A percentile compares a stretch with the other conserved stretches of the same genome.
These are phyloP conservation scores for Catharus fuscescens DNA, from an alignment of 2,113 vertebrate genomes.

Conservation along the genomic window DNA sequence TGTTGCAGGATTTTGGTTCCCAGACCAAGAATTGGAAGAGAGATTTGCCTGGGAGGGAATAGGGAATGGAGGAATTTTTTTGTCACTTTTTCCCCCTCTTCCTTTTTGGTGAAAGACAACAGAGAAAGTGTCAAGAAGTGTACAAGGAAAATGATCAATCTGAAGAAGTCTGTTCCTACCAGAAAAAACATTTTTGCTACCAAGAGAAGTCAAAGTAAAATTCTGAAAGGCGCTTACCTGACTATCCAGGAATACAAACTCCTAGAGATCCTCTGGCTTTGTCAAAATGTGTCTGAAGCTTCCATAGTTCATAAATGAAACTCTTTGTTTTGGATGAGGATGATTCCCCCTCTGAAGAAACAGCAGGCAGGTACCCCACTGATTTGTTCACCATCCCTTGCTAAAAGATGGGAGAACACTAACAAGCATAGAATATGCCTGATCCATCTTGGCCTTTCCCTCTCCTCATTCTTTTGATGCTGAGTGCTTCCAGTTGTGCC, in stretches of 20 bases:
- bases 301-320: not conserved
- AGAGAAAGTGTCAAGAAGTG: not conserved
- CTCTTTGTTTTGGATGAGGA: not conserved
- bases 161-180: not conserved
- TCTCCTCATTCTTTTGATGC: slow-evolving; percentile 26
- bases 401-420: not conserved
- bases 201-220: not conserved
- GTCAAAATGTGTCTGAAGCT: not conserved
- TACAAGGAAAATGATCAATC: not conserved
- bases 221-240: not conserved
- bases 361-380: not conserved
- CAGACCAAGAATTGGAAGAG: not conserved
- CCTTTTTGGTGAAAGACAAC: not conserved
- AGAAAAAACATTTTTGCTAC: not conserved
- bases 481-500: slow-evolving; percentile 66
- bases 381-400: not conserved
- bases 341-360: not conserved
- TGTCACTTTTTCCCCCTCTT: not conserved
- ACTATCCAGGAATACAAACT: not conserved
- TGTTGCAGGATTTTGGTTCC: not conserved
- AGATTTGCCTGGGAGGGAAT: not conserved
- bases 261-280: not conserved
- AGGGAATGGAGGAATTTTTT: not conserved
- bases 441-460: not conserved
- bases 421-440: not conserved